Evolutionary conservation across 2,113 vertebrate genomes (phyloP), one percentile per base, ranked within the genome.

Genomic region (Diglossa brunneiventris): DNA sequence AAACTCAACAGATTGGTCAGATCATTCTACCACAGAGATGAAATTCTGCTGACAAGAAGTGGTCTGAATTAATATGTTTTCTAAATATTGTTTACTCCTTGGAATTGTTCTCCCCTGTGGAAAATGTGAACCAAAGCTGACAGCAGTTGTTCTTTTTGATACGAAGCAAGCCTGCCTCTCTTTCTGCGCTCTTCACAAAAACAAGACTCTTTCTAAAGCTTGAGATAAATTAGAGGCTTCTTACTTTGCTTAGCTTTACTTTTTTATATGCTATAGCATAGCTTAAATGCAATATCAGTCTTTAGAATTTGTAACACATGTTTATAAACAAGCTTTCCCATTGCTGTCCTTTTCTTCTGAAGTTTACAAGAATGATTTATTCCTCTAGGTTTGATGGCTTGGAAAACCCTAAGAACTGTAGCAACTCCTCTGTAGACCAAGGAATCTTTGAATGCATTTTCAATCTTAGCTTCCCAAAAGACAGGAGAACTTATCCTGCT

Each of bases 381-480:
- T 94, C 33, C 37, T 50, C 6, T 55, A 97, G 96, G 96, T 83
- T 86, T 81, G 70, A 85, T 15, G 77, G 74, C 28, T 68, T 96
- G 90, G 13, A 63, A 70, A 53, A 20, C 30, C 41, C 3, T 9
- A 4, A 77, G 58, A 85, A 50, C n/a, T 97, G 97, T 69, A 83
- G 16, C 67, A 91, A 92, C 76, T 77, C 52, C 35, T 94, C 75
- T 28, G 1, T 37, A 59, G 33, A 82, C 11, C 79, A 83, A 30
- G 78, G 89, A 74, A 10, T 12, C 33, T 97, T 95, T 63, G 13
- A 19, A 39, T 97, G 97, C 33, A 0, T 30, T 84, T 97, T 97
- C 74, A 80, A 16, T 26, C 19, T 96, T 42, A 82, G 68, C 64
- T 94, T 96, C 53, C 83, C 92, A 15, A 78, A 75, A 37, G 8